Evolutionary conservation across 2,113 vertebrate genomes (phyloP), one percentile per base, ranked within the genome.

Genomic region (Glaucidium brasilianum): DNA sequence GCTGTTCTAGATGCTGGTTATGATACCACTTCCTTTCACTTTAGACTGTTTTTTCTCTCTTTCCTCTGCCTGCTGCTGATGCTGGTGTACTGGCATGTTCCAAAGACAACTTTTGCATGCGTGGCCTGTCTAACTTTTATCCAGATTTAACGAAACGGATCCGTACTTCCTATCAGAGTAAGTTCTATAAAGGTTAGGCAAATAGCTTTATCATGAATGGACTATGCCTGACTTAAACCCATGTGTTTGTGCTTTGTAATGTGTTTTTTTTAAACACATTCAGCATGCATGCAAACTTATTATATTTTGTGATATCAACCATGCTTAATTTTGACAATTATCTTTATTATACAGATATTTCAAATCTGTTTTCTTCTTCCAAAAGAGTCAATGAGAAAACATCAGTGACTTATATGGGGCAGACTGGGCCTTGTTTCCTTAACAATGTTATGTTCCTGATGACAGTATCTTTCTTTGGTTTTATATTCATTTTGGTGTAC

Each of bases 91-190:
- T 99, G 99, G 99, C 99, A 99, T 99, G 99, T 98, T 99, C 99
- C 98, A 99, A 99, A 99, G 99, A 99, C 99, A 99, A 99, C 98
- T 98, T 99, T 99, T 99, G 99, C 99, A 99, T 99, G 99, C 99
- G 99, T 96, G 99, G 99, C 98, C 99, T 99, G 98, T 99, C 99
- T 99, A 99, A 98, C 99, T 99, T 99, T 99, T 99, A 99, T 98
- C 99, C 99, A 97, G 99, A 99, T 99, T 99, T 99, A 99, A 99
- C 99, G 99, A 99, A 99, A 99, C 98, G 99, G 99, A 99, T 99
- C 98, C 99, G 99, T 99, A 99, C 99, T 97, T 99, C 99, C 94
- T 99, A 99, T 98, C 99, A 99, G 99, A 99, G 99, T 99, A 99
- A 99, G 99, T 99, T 97, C 95, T 95, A 85, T 95, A 79, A 97